Evolutionary conservation across 1,140 invertebrate species (phyloP), one percentile per base, ranked within the genome.

Genomic region (Anthonomus grandis): DNA sequence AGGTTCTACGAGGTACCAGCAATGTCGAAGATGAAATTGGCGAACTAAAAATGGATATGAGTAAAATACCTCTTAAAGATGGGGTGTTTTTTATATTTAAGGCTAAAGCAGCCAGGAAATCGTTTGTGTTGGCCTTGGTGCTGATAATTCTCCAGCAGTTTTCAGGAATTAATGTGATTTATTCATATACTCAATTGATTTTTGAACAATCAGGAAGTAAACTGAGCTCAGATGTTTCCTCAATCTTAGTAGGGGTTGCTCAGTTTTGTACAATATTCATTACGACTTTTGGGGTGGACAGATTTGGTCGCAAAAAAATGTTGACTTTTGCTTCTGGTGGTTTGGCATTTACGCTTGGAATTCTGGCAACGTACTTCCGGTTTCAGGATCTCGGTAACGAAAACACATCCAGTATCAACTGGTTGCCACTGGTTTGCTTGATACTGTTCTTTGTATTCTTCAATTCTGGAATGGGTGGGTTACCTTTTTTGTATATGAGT

Each of bases 401-500:
- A 1, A 48, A 55, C 22, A 22, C 61, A 8, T 51, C 47, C 2
- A 19, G 2, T 10, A 54, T 67, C 12, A 57, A 37, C 22, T 65
- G 63, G 59, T 19, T 67, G 10, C 64, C 65, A 8, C 22, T 67
- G 9, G n/a, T 53, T 1, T 45, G 53, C 21, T 27, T 65, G 10
- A 47, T 67, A 13, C 9, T 34, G 2, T 65, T 50, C 25, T 62
- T 64, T 12, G 17, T 55, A 2, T 49, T 41, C n/a, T 67, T 62
- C 36, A 53, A 58, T 24, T 60, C 53, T 23, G 87, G 87, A 2
- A 84, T 90, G 63, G 90, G 90, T 0, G 87, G 90, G 0, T 72
- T 93, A 12, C 87, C 89, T 0, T 91, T 89, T 87, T 80, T 89
- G 1, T 80, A 93, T 31, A 85, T 91, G 78, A 85, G 84, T 2